phyloP scores from a whole-genome alignment of 2,797 vertebrate genomes.

The Urophycis tenuis region DNA sequence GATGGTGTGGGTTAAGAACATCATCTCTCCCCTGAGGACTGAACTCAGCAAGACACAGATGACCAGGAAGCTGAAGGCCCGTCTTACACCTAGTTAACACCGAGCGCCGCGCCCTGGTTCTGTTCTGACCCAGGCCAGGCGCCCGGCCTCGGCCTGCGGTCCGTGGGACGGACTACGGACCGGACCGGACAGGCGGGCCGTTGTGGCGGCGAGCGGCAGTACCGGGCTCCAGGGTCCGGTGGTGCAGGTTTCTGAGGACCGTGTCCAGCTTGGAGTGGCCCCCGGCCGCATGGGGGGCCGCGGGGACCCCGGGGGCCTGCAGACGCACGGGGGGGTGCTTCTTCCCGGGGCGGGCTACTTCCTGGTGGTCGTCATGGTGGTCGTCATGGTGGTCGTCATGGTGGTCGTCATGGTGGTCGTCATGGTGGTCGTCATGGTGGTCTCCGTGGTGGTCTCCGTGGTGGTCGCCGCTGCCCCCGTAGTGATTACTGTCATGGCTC shows the following conservation, averaged over 20 bases:
- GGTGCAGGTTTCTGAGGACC: conserved; percentile 62
- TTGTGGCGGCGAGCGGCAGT: not conserved
- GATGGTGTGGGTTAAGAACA: not conserved
- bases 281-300: conserved; percentile 23
- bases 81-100: no score
- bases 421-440: conserved; percentile 11
- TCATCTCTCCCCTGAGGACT: not conserved
- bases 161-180: no score
- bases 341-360: conserved; percentile 15
- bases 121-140: no score
- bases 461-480: not conserved
- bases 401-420: not conserved
- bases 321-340: conserved; percentile 37
- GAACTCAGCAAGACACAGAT: not conserved
- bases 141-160: no score
- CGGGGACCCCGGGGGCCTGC: conserved; percentile 45
- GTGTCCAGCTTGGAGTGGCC: conserved; percentile 64
- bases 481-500: conserved; percentile 15
- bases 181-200: no score
- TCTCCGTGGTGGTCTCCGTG: conserved; percentile 17
- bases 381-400: conserved; percentile 18
- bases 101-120: no score
- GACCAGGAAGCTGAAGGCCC: no score
- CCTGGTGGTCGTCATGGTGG: conserved; percentile 12
- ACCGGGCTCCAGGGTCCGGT: conserved; percentile 58